Evolutionary conservation across 1,140 invertebrate species (phyloP), one percentile per base, ranked within the genome.

Genomic region (Sweltsa coloradensis): DNA sequence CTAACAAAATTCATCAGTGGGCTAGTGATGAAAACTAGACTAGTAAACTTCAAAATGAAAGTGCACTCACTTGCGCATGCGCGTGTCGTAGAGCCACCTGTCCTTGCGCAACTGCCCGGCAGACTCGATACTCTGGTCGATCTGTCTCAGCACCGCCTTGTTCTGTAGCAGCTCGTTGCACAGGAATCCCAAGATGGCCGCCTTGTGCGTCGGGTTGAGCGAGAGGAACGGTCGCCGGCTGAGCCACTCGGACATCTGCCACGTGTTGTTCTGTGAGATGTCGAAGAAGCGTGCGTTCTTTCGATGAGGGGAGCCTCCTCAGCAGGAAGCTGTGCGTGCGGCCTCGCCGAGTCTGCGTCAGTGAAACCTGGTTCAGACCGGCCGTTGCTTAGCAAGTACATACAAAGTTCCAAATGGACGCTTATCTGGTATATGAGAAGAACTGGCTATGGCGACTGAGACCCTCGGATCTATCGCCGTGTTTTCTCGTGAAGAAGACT

Each of bases 121-220:
- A 29, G 74, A 81, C 47, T 88, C 84, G 24, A 88, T 67, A 27
- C 83, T 79, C 19, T 70, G 74, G 51, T 89, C 85, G 39, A 89
- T 81, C 65, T 88, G 85, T 11, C 78, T 70, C 53, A 88, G 72
- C 51, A 95, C 82, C 31, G 85, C 77, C 68, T 92, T 91, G 62
- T 92, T 93, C 65, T 91, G 88, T 37, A 95, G 69, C 54, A 97
- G 71, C 68, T 97, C 91, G 68, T 97, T 90, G 66, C 91, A 95
- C 2, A 97, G 72, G 65, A 88, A 92, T 3, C 84, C 85, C 24
- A 96, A 65, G 60, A 95, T 88, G 49, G 83, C 78, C 0, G 87
- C 81, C 62, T 96, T 96, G 45, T 83, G 76, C 1, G 84, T 86
- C 5, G 89, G 77, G 66, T 83, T 89, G 3, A 95, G 66, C 0